Evolutionary conservation across 1,140 invertebrate genomes (phyloP).

Genomic region (Coelopa frigida): DNA sequence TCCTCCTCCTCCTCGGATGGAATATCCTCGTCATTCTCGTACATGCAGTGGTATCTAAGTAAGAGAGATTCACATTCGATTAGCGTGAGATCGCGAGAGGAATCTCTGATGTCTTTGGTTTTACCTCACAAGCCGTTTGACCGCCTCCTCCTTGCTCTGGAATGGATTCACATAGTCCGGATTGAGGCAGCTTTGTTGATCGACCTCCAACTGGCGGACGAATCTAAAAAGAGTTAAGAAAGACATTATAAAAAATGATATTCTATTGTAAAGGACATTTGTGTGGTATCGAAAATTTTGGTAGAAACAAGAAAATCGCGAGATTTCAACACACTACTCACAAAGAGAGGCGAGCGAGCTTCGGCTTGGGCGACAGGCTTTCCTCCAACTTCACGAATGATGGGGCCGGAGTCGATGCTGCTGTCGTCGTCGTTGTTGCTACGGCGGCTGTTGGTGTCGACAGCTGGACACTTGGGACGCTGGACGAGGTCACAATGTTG

Average conservation of each 20-base stretch:
- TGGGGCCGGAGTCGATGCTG: slow-evolving; percentile 2
- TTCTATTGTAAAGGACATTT: background rate
- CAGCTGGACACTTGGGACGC: background rate
- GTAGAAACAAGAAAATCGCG: slow-evolving; percentile 13
- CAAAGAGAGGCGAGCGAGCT: slow-evolving; percentile 45
- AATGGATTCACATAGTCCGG: slow-evolving; percentile 75
- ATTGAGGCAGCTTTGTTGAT: slow-evolving; percentile 68
- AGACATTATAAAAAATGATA: background rate
- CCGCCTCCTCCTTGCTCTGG: slow-evolving; percentile 64
- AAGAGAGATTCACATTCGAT: background rate
- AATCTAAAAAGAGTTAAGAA: slow-evolving; percentile 46
- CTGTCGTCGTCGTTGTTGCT: slow-evolving; percentile 7
- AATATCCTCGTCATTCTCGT: slow-evolving; percentile 59
- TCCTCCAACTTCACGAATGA: slow-evolving; percentile 25
- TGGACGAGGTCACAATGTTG: slow-evolving; percentile 4
- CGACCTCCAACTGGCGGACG: slow-evolving; percentile 67
- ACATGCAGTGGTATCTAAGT: slow-evolving; percentile 66
- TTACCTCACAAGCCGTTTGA: slow-evolving; percentile 62
- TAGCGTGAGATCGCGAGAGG: background rate
- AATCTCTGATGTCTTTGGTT: background rate
- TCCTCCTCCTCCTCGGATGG: slow-evolving; percentile 65
- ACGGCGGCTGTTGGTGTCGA: slow-evolving; percentile 1
- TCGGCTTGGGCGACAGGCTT: slow-evolving; percentile 36
- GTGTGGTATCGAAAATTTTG: background rate
- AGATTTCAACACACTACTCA: slow-evolving; percentile 46